Base-by-base conservation (phyloP, 2,113 vertebrate species). In the Tricholaema leucomelas region DNA sequence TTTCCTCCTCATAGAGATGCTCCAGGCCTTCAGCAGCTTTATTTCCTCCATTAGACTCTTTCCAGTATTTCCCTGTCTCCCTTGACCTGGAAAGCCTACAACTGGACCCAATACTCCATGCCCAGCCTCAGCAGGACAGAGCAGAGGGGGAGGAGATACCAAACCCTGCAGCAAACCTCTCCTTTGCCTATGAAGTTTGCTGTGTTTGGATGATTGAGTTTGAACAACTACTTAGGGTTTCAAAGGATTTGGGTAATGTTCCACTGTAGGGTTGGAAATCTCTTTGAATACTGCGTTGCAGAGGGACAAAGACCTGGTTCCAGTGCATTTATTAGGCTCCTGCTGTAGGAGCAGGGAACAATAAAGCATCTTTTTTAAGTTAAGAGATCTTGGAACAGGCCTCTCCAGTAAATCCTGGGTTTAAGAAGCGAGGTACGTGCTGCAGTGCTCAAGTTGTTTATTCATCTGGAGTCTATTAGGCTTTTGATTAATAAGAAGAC, bases 391-490 rank as follows among this genome's bases (percentile, higher is more conserved):
- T 98, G 97, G 97, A 98, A 96, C 82, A 77, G 89, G 90, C 79
- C 6, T 17, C 84, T 94, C 80, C 91, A 95, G 96, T 97, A 98
- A 97, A 98, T 97, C 95, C 92, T 88, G 67, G 76, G 83, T 96
- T 97, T 96, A 97, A 98, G 97, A 97, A 97, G 96, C 95, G 94
- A 91, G 95, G 93, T 98, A 96, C 92, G 44, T 90, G 92, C 94
- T 96, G 85, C 91, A 95, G 97, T 95, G 97, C 98, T 96, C 97
- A 97, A 98, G 97, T 97, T 99, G 98, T 99, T 99, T 99, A 97
- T 98, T 99, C 99, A 99, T 99, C 99, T 99, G 99, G 98, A 99
- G 98, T 98, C 97, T 98, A 98, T 99, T 99, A 99, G 97, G 97
- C 98, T 97, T 97, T 98, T 98, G 98, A 98, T 98, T 99, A 99